Base-by-base conservation (phyloP, 2,888 invertebrate species). In the Hoplodrina ambigua region DNA sequence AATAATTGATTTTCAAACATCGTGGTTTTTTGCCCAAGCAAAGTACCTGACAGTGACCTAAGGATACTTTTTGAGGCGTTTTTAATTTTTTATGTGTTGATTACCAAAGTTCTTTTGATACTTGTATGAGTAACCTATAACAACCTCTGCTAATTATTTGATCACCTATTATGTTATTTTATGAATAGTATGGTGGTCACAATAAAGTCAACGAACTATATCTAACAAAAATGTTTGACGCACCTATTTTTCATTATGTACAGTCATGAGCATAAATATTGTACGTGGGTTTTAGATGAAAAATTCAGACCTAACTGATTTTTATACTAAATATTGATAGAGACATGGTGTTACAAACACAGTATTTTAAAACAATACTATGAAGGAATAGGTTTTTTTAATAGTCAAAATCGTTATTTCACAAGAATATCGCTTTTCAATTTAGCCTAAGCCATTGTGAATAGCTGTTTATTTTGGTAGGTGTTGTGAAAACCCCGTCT, bases 1-100 rank as follows among this genome's bases (percentile, higher is more conserved):
- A 75, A 76, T 81, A 76, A 81, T 78, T 63, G 77, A 68, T 82
- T 79, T 75, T 81, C 64, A 66, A 78, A 77, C 33, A 69, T 65
- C 33, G 52, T 58, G 13, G 4, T 11, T 50, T 63, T 67, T 75
- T 20, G 49, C 41, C 1, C 17, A 37, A 46, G 25, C 56, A 54
- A 58, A 25, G 46, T 33, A 7, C 20, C 46, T 41, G 5, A 5
- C 25, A 55, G 50, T 25, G 30, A 50, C 33, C 3, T 65, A 30
- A 7, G 53, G 7, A 44, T 33, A 41, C 5, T 59, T 58, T 20
- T 37, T 17, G 15, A 33, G 37, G 17, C 15, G 46, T 46, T 46
- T 41, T 50, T 44, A 15, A 6, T 11, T 15, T 19, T 72, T 52
- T 72, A 4, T 33, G 13, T 44, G 33, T n/a, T 59, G 30, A 19